Evolutionary conservation across 2,113 vertebrate genomes (phyloP).

Genomic region (Paedocypris sp.): DNA sequence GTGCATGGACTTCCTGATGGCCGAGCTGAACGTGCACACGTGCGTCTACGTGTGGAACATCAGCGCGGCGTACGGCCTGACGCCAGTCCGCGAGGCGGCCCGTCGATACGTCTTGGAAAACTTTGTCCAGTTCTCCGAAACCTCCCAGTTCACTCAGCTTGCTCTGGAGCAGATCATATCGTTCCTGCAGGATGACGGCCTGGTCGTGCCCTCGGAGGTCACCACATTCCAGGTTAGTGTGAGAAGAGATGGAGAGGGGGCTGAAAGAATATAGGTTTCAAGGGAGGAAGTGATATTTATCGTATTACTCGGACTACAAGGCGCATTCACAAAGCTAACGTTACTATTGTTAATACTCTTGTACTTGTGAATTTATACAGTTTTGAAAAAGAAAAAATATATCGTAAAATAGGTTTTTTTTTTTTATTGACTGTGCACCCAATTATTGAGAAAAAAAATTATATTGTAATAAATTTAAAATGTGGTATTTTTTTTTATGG

Average conservation of each 20-base stretch:
- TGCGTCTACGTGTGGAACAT: constrained; percentile 75
- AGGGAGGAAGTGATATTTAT: neutral
- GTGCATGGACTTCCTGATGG: constrained; percentile 70
- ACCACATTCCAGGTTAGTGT: constrained; percentile 63
- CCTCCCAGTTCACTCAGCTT: constrained; percentile 67
- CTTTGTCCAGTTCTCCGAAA: constrained; percentile 66
- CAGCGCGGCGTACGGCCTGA: constrained; percentile 60
- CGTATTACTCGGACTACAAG: neutral
- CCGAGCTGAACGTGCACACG: constrained; percentile 66
- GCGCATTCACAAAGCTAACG: no score
- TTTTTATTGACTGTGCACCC: no score
- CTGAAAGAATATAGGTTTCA: neutral
- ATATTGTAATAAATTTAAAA: no score
- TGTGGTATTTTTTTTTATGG: no score
- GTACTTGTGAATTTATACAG: no score
- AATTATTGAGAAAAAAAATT: no score
- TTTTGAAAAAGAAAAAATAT: no score
- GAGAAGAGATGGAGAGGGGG: neutral
- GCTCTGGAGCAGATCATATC: constrained; percentile 66
- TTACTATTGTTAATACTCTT: no score
- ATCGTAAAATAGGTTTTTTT: no score
- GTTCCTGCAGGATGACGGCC: constrained; percentile 67
- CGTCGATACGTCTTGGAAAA: constrained; percentile 65
- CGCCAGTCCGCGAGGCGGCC: constrained; percentile 53
- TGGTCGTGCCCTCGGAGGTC: constrained; percentile 65